These are phyloP conservation scores for Elephas maximus DNA, from an alignment of 2,113 vertebrate species.

Conservation along the genomic window DNA sequence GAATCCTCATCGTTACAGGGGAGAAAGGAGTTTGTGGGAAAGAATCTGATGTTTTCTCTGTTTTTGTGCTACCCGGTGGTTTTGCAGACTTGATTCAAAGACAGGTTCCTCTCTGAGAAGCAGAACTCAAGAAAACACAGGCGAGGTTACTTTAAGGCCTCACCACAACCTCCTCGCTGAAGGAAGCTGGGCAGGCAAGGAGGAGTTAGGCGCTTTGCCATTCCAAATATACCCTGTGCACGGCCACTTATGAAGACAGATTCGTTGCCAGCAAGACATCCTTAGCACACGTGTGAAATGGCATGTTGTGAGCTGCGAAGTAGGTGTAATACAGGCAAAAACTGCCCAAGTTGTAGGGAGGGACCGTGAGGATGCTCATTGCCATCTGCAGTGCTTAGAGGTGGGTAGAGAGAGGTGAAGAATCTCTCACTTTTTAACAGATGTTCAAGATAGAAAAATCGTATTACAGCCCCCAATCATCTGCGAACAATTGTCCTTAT, in stretches of 20 bases:
- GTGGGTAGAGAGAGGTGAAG: neutral
- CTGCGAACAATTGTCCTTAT: slow-evolving; percentile 72
- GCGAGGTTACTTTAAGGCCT: slow-evolving; percentile 60
- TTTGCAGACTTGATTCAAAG: slow-evolving; percentile 3
- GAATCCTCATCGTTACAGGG: neutral
- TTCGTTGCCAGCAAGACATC: slow-evolving; percentile 88
- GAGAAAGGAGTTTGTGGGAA: neutral
- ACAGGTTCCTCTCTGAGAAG: neutral
- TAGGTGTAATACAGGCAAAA: slow-evolving; percentile 85
- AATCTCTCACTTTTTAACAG: slow-evolving; percentile 77
- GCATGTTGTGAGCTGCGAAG: slow-evolving; percentile 87
- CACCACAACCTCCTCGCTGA: slow-evolving; percentile 76
- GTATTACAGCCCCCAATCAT: slow-evolving; percentile 79
- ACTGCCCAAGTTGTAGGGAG: slow-evolving; percentile 84
- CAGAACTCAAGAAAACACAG: neutral
- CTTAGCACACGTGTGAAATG: slow-evolving; percentile 85
- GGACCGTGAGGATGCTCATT: slow-evolving; percentile 86
- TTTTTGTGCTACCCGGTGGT: neutral
- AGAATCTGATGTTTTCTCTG: neutral
- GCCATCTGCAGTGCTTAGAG: slow-evolving; percentile 85
- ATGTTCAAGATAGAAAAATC: slow-evolving; percentile 84
- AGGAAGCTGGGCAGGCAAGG: slow-evolving; percentile 80
- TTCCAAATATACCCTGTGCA: slow-evolving; percentile 86
- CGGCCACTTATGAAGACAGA: slow-evolving; percentile 86
- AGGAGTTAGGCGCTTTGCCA: slow-evolving; percentile 85